A percentile compares a stretch with the other conserved stretches of the same genome.
Evolutionary conservation across 1,140 invertebrate species (phyloP).

Genomic region (Cyclargus thomasi): DNA sequence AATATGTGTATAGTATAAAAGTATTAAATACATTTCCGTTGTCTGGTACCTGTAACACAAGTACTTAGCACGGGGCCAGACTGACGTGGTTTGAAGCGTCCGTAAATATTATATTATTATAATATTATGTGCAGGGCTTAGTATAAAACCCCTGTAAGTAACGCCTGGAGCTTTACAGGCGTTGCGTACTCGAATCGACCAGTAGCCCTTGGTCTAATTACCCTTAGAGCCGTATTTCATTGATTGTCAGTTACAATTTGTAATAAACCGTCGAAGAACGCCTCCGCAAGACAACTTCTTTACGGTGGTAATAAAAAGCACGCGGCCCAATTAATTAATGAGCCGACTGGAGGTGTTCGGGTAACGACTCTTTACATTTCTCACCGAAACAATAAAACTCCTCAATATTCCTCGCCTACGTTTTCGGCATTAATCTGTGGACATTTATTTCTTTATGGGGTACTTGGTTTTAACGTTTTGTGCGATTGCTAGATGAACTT

Average conservation of each 20-base stretch:
- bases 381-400: slow-evolving; percentile 40
- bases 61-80: too few relatives aligned
- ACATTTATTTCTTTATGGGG: slow-evolving; percentile 17
- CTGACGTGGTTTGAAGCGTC: too few relatives aligned
- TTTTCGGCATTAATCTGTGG: not conserved
- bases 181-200: too few relatives aligned
- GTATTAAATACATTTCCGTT: too few relatives aligned
- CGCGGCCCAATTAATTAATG: slow-evolving; percentile 65
- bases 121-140: too few relatives aligned
- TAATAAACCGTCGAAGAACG: slow-evolving; percentile 34
- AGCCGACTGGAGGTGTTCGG: slow-evolving; percentile 55
- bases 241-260: not conserved
- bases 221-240: not conserved
- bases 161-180: too few relatives aligned
- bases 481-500: not conserved
- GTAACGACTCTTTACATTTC: slow-evolving; percentile 46
- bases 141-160: too few relatives aligned
- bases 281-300: slow-evolving; percentile 42
- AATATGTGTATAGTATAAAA: too few relatives aligned
- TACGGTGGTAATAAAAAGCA: slow-evolving; percentile 58
- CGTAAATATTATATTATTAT: too few relatives aligned
- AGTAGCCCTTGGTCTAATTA: too few relatives aligned
- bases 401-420: slow-evolving; percentile 13
- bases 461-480: not conserved
- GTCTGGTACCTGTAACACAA: too few relatives aligned